Evolutionary conservation across 2,888 invertebrate genomes (phyloP).

Genomic region (Tinea trinotella): DNA sequence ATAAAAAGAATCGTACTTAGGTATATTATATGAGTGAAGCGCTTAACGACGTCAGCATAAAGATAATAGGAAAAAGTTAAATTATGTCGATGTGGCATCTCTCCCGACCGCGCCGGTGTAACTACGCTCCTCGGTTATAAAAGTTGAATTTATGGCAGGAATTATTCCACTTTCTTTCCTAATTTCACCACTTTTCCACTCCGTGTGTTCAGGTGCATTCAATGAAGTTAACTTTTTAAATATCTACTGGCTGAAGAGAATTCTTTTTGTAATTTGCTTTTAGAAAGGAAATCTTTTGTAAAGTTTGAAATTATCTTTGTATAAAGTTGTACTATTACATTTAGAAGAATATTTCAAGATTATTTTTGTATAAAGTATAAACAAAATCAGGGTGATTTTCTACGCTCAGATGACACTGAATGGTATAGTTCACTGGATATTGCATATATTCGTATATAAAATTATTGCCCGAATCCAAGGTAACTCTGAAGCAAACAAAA

Average conservation of each 20-base stretch:
- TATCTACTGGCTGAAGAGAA: conserved; percentile 21
- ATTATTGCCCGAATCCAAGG: neutral
- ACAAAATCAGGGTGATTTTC: too few relatives aligned
- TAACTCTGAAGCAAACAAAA: conserved; percentile 8
- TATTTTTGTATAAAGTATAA: neutral
- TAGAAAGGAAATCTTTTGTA: conserved; percentile 6
- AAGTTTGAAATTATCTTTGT: neutral
- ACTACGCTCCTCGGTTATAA: conserved; percentile 45
- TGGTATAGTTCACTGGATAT: neutral
- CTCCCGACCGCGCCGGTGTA: conserved; percentile 34
- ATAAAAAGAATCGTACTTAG: neutral
- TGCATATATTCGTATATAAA: conserved; percentile 2
- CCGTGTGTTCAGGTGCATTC: conserved; percentile 57
- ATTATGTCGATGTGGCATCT: conserved; percentile 64
- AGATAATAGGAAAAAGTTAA: conserved; percentile 73
- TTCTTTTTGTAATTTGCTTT: conserved; percentile 12
- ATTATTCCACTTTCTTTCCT: conserved; percentile 62
- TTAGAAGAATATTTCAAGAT: neutral
- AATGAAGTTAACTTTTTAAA: conserved; percentile 53
- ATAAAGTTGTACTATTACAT: neutral
- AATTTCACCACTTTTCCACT: conserved; percentile 49
- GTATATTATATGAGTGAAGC: conserved; percentile 41
- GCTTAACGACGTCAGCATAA: conserved; percentile 64
- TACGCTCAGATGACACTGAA: neutral
- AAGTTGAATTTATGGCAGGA: conserved; percentile 66